Evolutionary conservation across 2,888 invertebrate species (phyloP).

Genomic region (Clivina fossor): DNA sequence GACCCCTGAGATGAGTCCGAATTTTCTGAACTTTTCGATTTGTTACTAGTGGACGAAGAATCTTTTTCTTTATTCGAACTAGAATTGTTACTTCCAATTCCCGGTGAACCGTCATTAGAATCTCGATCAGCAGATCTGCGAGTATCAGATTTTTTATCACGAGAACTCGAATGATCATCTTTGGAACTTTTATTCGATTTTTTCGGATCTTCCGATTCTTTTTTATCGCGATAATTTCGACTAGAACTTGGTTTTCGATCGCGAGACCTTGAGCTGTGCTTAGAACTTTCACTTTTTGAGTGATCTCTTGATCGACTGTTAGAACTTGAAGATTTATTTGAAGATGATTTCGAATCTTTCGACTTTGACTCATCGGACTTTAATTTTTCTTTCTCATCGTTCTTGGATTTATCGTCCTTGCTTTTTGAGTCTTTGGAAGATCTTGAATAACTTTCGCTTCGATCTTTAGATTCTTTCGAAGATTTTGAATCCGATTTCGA

Average conservation of each 20-base stretch:
- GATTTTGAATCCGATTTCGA: conserved; percentile 41
- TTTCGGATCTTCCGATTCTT: conserved; percentile 46
- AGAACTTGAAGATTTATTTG: conserved; percentile 37
- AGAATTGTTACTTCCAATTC: conserved; percentile 51
- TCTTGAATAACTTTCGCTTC: conserved; percentile 44
- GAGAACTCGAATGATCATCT: conserved; percentile 73
- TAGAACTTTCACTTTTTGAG: conserved; percentile 32
- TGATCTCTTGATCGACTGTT: conserved; percentile 3
- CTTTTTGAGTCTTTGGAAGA: conserved; percentile 35
- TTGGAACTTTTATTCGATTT: conserved; percentile 59
- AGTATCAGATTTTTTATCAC: conserved; percentile 63
- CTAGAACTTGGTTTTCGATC: conserved; percentile 39
- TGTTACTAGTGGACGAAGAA: neutral
- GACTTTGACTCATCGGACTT: conserved; percentile 28
- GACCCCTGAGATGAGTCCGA: conserved; percentile 41
- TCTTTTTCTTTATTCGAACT: conserved; percentile 45
- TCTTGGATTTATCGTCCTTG: conserved; percentile 29
- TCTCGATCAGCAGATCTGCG: conserved; percentile 77
- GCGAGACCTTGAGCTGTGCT: conserved; percentile 44
- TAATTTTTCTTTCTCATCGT: conserved; percentile 28
- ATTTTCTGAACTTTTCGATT: conserved; percentile 10
- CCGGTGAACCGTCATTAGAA: conserved; percentile 70
- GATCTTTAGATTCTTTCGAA: conserved; percentile 38
- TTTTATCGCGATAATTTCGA: conserved; percentile 41
- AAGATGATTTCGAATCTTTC: conserved; percentile 23